Evolutionary conservation across 2,888 invertebrate genomes (phyloP), one percentile per base, ranked within the genome.

Genomic region (Dasysyrphus albostriatus): DNA sequence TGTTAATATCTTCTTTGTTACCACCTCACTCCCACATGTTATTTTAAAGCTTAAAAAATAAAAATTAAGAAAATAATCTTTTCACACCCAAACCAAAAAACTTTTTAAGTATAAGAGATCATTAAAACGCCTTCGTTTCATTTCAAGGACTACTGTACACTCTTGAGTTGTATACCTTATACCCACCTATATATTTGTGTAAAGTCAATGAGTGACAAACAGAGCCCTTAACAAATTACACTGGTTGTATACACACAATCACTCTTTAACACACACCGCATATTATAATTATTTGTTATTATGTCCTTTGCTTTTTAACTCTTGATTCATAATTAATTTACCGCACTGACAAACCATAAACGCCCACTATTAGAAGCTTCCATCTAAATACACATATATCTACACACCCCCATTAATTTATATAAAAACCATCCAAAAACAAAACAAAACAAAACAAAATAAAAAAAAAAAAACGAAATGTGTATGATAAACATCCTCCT

Each of bases 261-360:
- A 74, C 73, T 69, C 69, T 80, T 72, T 67, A 67, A 39, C 65
- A 16, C 65, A 16, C 39, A 19, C 47, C 47, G 67, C 73, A 76
- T 59, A 70, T 67, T 44, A 70, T 79, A 61, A 69, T 78, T 65
- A 65, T 65, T 65, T 73, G 49, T 47, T 67, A 67, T 78, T 39
- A 44, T 83, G 75, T 84, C 81, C 77, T 77, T 24, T 77, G 70
- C 51, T 61, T 85, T 63, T 73, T 67, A 81, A 77, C 85, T 76
- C 77, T 69, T 77, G 80, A 81, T 85, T 81, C 80, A 85, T 85
- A 85, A 85, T 85, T 85, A 77, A 81, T 85, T 85, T 81, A 81
- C 73, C 85, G 51, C 67, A 74, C 73, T 85, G 81, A 81, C 85
- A 81, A 81, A 77, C 81, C 81, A 56, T 77, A 85, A 85, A 81